Evolutionary conservation across 2,113 vertebrate genomes (phyloP), one percentile per base, ranked within the genome.

Genomic region (Polypterus bichir): DNA sequence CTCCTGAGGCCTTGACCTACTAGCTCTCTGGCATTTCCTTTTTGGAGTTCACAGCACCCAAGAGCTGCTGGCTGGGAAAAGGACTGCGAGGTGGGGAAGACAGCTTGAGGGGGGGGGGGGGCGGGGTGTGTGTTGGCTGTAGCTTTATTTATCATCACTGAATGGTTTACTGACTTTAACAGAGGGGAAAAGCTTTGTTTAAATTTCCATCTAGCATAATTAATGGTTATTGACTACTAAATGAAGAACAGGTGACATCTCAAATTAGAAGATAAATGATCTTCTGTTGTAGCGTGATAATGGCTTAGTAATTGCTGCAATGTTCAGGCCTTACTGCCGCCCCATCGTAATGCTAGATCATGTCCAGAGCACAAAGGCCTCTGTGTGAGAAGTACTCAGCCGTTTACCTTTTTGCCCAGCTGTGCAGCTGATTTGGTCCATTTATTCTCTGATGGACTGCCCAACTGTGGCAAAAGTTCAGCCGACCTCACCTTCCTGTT

Each of bases 381-480:
- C 88, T 92, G 85, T 93, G 86, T 88, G 87, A 86, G 85, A 83
- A 79, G 85, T 80, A 83, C 79, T 77, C 79, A 75, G 79, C 78
- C 69, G 0, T 73, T 71, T 67, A 65, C 81, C 77, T 79, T 77
- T 74, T 57, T 61, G 81, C 80, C 77, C 85, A 89, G 87, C 88
- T 89, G 89, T 86, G 78, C 73, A 79, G 72, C 59, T 82, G 91
- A 89, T 88, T 76, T 93, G 91, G 88, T 89, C 90, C 92, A 93
- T 93, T 97, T 92, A 85, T 86, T 88, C 83, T 79, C 86, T 94
- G 93, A 94, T 87, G 90, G 87, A 90, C 85, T 86, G 85, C 85
- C 83, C 76, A 70, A 86, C 83, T 71, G 76, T 91, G 91, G 89
- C 84, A 91, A 93, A 89, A 89, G 92, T 91, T 93, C 91, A 86